phyloP scores from a whole-genome alignment of 2,113 vertebrate genomes.

The Odocoileus virginianus region DNA sequence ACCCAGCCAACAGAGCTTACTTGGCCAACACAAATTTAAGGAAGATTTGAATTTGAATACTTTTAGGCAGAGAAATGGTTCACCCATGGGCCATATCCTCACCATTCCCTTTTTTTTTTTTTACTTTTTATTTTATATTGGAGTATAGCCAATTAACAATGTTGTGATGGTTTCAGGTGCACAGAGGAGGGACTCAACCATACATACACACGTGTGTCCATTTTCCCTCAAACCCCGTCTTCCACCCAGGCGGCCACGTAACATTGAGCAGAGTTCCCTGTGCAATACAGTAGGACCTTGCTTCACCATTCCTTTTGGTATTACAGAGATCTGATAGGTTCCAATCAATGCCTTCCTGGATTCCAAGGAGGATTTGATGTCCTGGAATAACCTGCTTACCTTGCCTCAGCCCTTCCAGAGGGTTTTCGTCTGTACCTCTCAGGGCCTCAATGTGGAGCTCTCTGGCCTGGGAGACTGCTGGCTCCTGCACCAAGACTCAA shows the following conservation, averaged over 20 bases:
- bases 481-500: neutral
- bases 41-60: neutral
- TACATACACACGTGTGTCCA: neutral
- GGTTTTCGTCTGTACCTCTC: neutral
- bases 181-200: neutral
- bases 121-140: neutral
- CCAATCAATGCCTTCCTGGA: neutral
- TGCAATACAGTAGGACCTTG: neutral
- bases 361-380: neutral
- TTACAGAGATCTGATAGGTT: neutral
- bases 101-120: neutral
- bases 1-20: neutral
- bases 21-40: neutral
- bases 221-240: neutral
- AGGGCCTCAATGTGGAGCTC: neutral
- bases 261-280: neutral
- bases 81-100: neutral
- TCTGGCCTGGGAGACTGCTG: neutral
- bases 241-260: neutral
- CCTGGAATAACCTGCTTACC: neutral
- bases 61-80: neutral
- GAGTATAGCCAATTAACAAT: neutral
- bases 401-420: neutral
- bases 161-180: neutral
- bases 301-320: neutral